Evolutionary conservation across 2,113 vertebrate genomes (phyloP), one percentile per base, ranked within the genome.

Genomic region (Gambusia holbrooki): DNA sequence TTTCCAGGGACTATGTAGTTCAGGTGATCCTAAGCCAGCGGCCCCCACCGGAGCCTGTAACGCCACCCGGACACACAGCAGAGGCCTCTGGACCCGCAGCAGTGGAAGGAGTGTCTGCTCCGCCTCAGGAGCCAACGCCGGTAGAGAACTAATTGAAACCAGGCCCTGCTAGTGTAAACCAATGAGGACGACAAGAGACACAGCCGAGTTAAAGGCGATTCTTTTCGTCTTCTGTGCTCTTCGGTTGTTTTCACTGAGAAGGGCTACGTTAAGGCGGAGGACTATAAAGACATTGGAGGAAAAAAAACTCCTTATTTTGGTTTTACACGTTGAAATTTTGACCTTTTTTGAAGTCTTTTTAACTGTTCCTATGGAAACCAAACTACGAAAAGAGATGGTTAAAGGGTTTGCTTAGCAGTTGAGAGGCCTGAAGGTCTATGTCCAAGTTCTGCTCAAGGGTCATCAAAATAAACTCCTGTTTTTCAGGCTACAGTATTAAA

Each of bases 11-110:
- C 95, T 99, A 98, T 40, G 97, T 99, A 66, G 98, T 99, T 58
- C 98, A 99, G 94, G 98, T 99, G 69, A 99, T 99, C 62, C 94
- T 99, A 87, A 98, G 97, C 95, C 97, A 98, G 87, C 97, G 95
- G 14, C 90, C 96, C 29, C 96, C 95, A 68, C 96, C 96, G 30
- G 89, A 96, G 79, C 84, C 95, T 1, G 60, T 29, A 8, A 60
- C 75, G 0, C 35, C 80, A 8, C 94, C 95, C 91, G 84, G 95
- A 81, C 87, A 84, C 92, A 80, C 82, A 93, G 78, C 82, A 11
- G 87, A 86, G 63, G 80, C 80, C 13, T 93, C 95, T 91, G 84
- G 94, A 45, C 69, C 80, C 85, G 83, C 64, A 93, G 80, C 77
- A 88, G 89, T 89, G 67, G 88, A 91, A 32, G 81, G 40, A 42